Percentiles rank a stretch among this genome's conserved stretches.
Conservation (phyloP, 2,888 invertebrate species). For the Hirtodrosophila duncani region DNA sequence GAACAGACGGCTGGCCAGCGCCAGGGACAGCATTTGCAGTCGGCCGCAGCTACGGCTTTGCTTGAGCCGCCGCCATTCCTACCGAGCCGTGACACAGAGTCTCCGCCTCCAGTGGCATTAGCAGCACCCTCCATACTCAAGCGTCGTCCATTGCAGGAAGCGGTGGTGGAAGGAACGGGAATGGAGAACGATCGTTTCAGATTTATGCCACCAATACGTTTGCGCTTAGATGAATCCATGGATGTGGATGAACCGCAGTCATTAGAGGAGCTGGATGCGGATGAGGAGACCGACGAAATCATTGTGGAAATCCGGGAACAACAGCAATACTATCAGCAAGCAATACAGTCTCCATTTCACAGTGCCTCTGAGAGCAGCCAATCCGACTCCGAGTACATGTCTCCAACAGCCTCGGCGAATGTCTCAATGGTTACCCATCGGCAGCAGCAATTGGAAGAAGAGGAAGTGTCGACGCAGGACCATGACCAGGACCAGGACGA, state of each 20-base stretch:
- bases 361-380: conserved; percentile 18
- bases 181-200: conserved; percentile 5
- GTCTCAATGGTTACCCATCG: conserved; percentile 27
- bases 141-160: not conserved
- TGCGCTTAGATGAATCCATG: conserved; percentile 6
- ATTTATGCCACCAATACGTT: conserved; percentile 32
- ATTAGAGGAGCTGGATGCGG: not conserved
- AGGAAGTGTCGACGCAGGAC: not conserved
- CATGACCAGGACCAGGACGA: not conserved
- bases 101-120: too few species aligned
- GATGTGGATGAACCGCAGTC: conserved; percentile 4
- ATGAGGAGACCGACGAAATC: conserved; percentile 44
- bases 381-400: conserved; percentile 48
- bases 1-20: too few species aligned
- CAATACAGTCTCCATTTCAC: conserved; percentile 22
- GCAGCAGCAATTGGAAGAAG: not conserved
- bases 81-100: not conserved
- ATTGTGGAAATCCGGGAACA: conserved; percentile 44
- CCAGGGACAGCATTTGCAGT: too few species aligned
- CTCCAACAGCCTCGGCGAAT: conserved; percentile 53
- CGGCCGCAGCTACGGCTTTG: not conserved
- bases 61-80: conserved; percentile 30
- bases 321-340: too few species aligned
- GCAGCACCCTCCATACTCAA: conserved; percentile 22
- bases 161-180: not conserved